These are phyloP conservation scores for Resseliella maxima DNA, from an alignment of 2,888 invertebrate species.

Conservation along the genomic window DNA sequence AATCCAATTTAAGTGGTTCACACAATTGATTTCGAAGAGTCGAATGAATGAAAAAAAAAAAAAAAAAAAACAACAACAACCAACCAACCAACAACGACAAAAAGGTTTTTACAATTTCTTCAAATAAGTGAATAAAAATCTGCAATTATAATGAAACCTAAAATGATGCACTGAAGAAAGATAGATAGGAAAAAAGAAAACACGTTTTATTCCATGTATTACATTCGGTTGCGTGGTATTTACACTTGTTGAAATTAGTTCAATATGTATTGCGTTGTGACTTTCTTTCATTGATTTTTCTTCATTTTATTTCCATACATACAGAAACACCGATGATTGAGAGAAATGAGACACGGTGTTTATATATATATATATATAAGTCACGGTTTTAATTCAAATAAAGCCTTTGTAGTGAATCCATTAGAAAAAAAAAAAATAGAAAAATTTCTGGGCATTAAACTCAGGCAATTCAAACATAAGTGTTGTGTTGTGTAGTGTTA, in stretches of 20 bases:
- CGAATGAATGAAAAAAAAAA: neutral
- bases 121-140: neutral
- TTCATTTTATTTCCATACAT: neutral
- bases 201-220: neutral
- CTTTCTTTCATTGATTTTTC: conserved; percentile 30
- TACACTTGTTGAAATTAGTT: conserved; percentile 51
- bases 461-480: conserved; percentile 20
- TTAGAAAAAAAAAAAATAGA: neutral
- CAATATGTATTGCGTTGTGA: conserved; percentile 37
- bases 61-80: too few relatives aligned
- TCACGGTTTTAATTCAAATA: conserved; percentile 32
- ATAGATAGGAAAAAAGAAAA: neutral
- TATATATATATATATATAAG: neutral
- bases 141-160: conserved; percentile 47
- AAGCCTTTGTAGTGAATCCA: conserved; percentile 9
- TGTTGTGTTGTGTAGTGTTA: too few relatives aligned
- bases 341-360: neutral
- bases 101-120: conserved; percentile 34
- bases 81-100: too few relatives aligned
- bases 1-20: conserved; percentile 48
- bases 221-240: neutral
- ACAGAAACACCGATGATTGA: neutral
- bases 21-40: conserved; percentile 41
- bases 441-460: conserved; percentile 28
- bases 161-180: neutral